Evolutionary conservation across 2,113 vertebrate species (phyloP), one percentile per base, ranked within the genome.

Genomic region (Xerus inauris): DNA sequence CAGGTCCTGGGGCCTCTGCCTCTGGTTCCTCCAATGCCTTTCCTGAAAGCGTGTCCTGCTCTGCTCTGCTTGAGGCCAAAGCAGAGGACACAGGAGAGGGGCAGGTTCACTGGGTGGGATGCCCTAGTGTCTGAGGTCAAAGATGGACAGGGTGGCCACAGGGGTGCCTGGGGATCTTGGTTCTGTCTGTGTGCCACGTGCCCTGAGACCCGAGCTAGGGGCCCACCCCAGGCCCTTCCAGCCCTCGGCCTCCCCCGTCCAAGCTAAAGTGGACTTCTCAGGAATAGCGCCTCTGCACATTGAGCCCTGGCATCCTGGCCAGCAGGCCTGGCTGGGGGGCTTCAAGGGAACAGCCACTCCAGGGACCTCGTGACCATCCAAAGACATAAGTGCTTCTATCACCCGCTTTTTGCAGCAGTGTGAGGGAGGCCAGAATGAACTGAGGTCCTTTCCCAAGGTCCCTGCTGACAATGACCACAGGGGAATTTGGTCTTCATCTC

Each of bases 281-380:
- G 1, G 28, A n/a, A 3, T 5, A 8, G 40, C 1, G 13, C 4
- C 5, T 4, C 0, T 14, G 16, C 4, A 3, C 24, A 19, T 0
- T 0, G 45, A 72, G 54, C 73, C 79, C 38, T 7, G 28, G 45
- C 28, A 0, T 42, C 42, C 6, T 0, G 0, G 57, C 59, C 32
- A 0, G 2, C 65, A 49, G 54, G 1, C 86, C 73, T n/a, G n/a
- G 20, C 35, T 26, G 5, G 35, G 38, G n/a, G 49, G n/a, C 65
- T 14, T 19, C 0, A 2, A 28, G 65, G 49, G 26, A 11, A 19
- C 0, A 0, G 47, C 45, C 84, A 0, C 26, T 40, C 76, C 17
- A 8, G 1, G 26, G 40, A 47, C 35, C 67, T 69, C 54, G 13
- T 5, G 32, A 51, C 16, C 32, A 14, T 45, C 16, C 42, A 3